phyloP scores from a whole-genome alignment of 2,888 invertebrate species.

The Metalampra italica region DNA sequence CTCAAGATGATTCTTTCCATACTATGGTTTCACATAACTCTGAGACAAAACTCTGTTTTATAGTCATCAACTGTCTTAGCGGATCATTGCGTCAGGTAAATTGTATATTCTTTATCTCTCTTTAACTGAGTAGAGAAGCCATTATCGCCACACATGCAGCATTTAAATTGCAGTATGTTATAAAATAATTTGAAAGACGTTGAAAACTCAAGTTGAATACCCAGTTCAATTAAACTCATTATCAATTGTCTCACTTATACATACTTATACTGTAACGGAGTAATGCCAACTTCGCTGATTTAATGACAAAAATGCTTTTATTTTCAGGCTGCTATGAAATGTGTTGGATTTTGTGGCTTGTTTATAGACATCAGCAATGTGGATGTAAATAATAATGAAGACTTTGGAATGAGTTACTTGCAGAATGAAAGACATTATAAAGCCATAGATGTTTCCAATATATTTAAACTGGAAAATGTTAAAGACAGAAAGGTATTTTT shows the following conservation, averaged over 20 bases:
- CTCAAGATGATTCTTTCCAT: constrained; percentile 20
- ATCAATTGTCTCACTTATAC: too few relatives aligned
- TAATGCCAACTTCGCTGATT: too few relatives aligned
- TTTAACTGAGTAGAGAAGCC: too few relatives aligned
- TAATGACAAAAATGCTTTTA: too few relatives aligned
- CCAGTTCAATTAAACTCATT: too few relatives aligned
- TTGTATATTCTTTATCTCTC: constrained; percentile 1
- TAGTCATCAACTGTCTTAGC: constrained; percentile 29
- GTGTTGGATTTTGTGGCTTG: not conserved
- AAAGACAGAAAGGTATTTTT: constrained; percentile 32
- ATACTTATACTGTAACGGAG: too few relatives aligned
- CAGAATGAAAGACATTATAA: constrained; percentile 19
- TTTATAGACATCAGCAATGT: constrained; percentile 27
- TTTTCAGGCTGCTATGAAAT: constrained; percentile 11
- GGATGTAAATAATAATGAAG: constrained; percentile 28
- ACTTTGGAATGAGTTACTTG: constrained; percentile 32
- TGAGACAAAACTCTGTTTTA: constrained; percentile 20
- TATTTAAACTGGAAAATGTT: constrained; percentile 30
- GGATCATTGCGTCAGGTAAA: constrained; percentile 33
- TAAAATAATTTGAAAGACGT: too few relatives aligned
- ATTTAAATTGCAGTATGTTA: too few relatives aligned
- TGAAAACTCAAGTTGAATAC: too few relatives aligned
- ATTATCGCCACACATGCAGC: too few relatives aligned
- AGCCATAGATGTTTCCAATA: constrained; percentile 23
- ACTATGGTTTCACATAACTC: constrained; percentile 10